phyloP scores from a whole-genome alignment of 2,888 invertebrate species.

The Electrophaes corylata region DNA sequence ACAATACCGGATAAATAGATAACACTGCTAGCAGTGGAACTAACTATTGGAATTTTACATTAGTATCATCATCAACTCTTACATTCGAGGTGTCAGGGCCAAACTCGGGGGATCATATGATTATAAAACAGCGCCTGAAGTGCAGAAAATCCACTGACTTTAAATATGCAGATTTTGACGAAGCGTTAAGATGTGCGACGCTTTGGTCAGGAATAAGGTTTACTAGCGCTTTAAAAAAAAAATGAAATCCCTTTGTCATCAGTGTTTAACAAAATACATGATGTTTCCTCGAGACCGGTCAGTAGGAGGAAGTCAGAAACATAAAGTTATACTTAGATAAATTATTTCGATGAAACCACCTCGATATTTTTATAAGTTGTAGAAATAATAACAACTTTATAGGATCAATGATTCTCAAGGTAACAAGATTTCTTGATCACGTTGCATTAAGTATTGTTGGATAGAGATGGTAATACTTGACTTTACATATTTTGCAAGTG shows the following conservation, averaged over 20 bases:
- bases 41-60: background rate
- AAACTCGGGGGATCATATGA: background rate
- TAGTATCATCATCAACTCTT: background rate
- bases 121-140: background rate
- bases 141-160: no score
- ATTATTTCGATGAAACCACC: no score
- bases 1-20: background rate
- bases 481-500: conserved; percentile 24
- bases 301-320: no score
- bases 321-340: no score
- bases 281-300: no score
- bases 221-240: no score
- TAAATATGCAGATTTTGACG: no score
- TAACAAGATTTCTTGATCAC: conserved; percentile 4
- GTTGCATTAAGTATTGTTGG: conserved; percentile 16
- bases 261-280: no score
- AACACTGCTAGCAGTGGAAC: background rate
- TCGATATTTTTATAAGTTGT: background rate
- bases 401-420: background rate
- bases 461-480: conserved; percentile 14
- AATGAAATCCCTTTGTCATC: no score
- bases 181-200: no score
- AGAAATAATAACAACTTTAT: no score
- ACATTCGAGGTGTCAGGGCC: background rate
- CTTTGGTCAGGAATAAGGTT: no score